Evolutionary conservation across 2,113 vertebrate species (phyloP).

Genomic region (Vulpes lagopus): DNA sequence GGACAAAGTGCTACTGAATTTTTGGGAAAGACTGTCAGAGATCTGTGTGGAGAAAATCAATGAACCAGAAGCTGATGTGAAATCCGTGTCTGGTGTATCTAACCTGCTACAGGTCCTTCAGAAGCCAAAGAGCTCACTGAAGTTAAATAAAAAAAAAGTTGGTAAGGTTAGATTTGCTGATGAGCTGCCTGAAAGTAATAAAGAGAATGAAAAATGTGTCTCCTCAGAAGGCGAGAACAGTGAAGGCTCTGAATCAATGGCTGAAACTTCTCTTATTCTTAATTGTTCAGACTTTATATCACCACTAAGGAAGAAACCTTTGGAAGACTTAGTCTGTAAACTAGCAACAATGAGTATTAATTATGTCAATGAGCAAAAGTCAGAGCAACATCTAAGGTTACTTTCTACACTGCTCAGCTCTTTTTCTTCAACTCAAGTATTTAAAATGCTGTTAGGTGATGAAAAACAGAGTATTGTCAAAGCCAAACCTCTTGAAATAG

Average conservation of each 20-base stretch:
- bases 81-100: slow-evolving; percentile 90
- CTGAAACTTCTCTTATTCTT: not conserved
- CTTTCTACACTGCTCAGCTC: slow-evolving; percentile 92
- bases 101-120: slow-evolving; percentile 92
- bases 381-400: slow-evolving; percentile 93
- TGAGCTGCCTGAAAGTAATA: slow-evolving; percentile 75
- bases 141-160: slow-evolving; percentile 87
- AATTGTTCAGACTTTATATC: slow-evolving; percentile 55
- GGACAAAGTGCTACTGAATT: slow-evolving; percentile 89
- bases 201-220: slow-evolving; percentile 62
- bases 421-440: slow-evolving; percentile 92
- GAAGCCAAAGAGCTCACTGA: slow-evolving; percentile 87
- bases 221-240: slow-evolving; percentile 71
- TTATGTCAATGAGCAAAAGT: slow-evolving; percentile 91
- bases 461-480: slow-evolving; percentile 71
- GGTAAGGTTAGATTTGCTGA: slow-evolving; percentile 91
- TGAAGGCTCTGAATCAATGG: slow-evolving; percentile 71
- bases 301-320: slow-evolving; percentile 84
- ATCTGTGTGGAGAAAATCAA: slow-evolving; percentile 90
- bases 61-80: slow-evolving; percentile 87
- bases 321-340: slow-evolving; percentile 94
- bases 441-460: slow-evolving; percentile 90
- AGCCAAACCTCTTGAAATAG: slow-evolving; percentile 66
- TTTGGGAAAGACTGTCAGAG: slow-evolving; percentile 93
- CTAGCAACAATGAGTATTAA: slow-evolving; percentile 93